Evolutionary conservation across 2,113 vertebrate genomes (phyloP), one percentile per base, ranked within the genome.

Genomic region (Lampris incognitus): DNA sequence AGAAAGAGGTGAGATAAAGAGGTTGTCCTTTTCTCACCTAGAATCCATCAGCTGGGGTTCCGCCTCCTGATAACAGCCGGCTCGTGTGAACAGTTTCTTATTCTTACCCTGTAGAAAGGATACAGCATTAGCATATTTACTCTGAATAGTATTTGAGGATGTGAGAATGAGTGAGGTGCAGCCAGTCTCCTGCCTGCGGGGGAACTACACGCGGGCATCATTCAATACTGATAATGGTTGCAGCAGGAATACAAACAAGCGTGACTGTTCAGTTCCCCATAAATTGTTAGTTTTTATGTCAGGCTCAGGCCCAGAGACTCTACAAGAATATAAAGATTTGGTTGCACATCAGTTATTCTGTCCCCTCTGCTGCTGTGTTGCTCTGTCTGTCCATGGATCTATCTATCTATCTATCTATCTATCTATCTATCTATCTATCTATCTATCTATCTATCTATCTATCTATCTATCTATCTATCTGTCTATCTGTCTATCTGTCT

Each of bases 1-100:
- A 96, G 95, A 76, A 98, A 97, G 91, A 96, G 97, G 98, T 98
- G 89, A 95, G 94, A 41, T 1, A 9, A 69, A 6, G 13, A 51
- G 3, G 1, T 0, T 37, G 3, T 58, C 6, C 24, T 58, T 58
- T 58, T 58, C n/a, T 36, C 24, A 58, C 38, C 38, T 54, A 24
- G 3, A 66, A 11, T 61, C 13, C 51, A 13, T 11, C 51, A 13
- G n/a, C 4, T 13, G 13, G 10, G 51, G 13, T 13, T 54, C 10
- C n/a, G 24, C 24, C 24, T 5, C 51, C 51, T 13, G 10, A 13
- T 54, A n/a, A 46, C 24, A 10, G 6, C 37, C 36, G 64, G 64
- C 49, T 57, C 39, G 71, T 69, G 59, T 10, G n/a, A 50, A 67
- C 7, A 4, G 7, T 11, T 10, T 7, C 13, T 37, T 36, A 9